Evolutionary conservation across 2,113 vertebrate genomes (phyloP).

Genomic region (Triplophysa dalaica): DNA sequence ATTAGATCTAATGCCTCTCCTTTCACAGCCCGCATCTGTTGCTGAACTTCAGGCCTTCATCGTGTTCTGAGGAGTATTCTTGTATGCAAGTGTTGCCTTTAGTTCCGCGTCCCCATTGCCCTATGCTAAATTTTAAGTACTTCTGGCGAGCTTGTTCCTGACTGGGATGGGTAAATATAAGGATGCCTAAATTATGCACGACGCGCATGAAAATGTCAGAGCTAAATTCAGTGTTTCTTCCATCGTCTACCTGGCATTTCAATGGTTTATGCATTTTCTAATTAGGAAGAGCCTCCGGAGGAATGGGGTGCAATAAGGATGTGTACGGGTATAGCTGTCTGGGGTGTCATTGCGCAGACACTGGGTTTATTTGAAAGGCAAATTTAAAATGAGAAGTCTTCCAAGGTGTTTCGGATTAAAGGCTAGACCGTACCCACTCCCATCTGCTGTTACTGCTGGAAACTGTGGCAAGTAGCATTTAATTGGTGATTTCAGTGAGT

Average conservation of each 20-base stretch:
- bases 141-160: slow-evolving; percentile 45
- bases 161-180: slow-evolving; percentile 66
- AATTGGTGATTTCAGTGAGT: slow-evolving; percentile 2
- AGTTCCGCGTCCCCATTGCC: slow-evolving; percentile 18
- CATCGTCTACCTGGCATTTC: slow-evolving; percentile 71
- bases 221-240: slow-evolving; percentile 65
- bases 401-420: slow-evolving; percentile 34
- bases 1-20: slow-evolving; percentile 42
- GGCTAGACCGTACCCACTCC: neutral
- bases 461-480: slow-evolving; percentile 16
- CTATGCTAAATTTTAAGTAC: slow-evolving; percentile 51
- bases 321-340: slow-evolving; percentile 49
- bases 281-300: slow-evolving; percentile 67
- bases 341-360: slow-evolving; percentile 54
- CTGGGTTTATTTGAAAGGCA: slow-evolving; percentile 67
- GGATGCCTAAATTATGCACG: slow-evolving; percentile 73
- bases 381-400: slow-evolving; percentile 50
- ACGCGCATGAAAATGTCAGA: slow-evolving; percentile 73
- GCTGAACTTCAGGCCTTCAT: slow-evolving; percentile 23
- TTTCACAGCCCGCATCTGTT: neutral
- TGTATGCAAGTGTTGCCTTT: no score
- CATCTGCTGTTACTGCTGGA: neutral
- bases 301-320: slow-evolving; percentile 40
- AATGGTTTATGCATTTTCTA: slow-evolving; percentile 77
- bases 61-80: neutral